Percentiles rank a stretch among this genome's conserved stretches.
phyloP scores from a whole-genome alignment of 2,113 vertebrate genomes.

The Noctilio leporinus region DNA sequence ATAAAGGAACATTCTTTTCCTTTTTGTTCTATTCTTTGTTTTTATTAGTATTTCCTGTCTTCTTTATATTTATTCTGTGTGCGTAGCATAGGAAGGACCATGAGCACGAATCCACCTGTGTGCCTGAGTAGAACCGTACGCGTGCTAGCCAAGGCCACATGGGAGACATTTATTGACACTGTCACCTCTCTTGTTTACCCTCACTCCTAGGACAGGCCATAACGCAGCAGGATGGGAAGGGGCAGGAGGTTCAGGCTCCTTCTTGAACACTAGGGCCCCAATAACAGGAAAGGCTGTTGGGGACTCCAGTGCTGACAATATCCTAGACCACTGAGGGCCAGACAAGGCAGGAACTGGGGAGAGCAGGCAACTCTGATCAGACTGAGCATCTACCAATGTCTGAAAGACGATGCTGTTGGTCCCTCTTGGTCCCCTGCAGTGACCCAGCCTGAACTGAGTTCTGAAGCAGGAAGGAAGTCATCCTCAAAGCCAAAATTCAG shows the following conservation, averaged over 20 bases:
- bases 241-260: slow-evolving; percentile 33
- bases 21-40: slow-evolving; percentile 46
- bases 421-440: not conserved
- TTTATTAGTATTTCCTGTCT: slow-evolving; percentile 50
- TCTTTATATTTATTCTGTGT: slow-evolving; percentile 33
- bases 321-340: not conserved
- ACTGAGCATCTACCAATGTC: not conserved
- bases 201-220: slow-evolving; percentile 53
- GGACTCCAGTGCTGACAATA: not conserved
- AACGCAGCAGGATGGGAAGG: slow-evolving; percentile 68
- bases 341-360: not conserved
- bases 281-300: slow-evolving; percentile 61
- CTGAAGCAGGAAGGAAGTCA: slow-evolving; percentile 54
- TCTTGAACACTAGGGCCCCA: slow-evolving; percentile 27
- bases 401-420: not conserved
- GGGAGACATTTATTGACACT: slow-evolving; percentile 72
- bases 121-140: slow-evolving; percentile 9
- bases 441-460: slow-evolving; percentile 3
- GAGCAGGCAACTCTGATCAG: not conserved
- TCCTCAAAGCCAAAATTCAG: slow-evolving; percentile 34
- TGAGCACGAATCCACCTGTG: not conserved
- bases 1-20: slow-evolving; percentile 32
- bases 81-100: slow-evolving; percentile 8
- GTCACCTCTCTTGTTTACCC: slow-evolving; percentile 69
- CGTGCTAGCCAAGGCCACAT: slow-evolving; percentile 56